Evolutionary conservation across 2,888 invertebrate genomes (phyloP).

Genomic region (Ochlodes sylvanus): DNA sequence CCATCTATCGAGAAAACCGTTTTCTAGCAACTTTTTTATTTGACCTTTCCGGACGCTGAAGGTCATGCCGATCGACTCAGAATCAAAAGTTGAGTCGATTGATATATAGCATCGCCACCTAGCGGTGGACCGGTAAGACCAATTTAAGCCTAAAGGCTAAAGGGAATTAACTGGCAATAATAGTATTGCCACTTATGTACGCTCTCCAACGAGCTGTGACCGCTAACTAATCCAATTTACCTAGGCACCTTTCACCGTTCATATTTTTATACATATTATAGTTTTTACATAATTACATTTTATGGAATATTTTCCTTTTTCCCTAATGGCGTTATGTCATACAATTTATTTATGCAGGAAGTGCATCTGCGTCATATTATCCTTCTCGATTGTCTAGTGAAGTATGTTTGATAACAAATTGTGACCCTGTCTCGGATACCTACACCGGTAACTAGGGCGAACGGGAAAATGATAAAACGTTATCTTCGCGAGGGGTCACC

Average conservation of each 20-base stretch:
- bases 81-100: no score
- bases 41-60: no score
- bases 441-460: conserved; percentile 11
- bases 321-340: no score
- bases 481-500: conserved; percentile 5
- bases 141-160: background rate
- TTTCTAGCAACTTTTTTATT: no score
- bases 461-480: conserved; percentile 12
- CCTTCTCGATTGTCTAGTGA: background rate
- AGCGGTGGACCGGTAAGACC: no score
- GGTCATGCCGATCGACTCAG: no score
- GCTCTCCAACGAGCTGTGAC: background rate
- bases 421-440: background rate
- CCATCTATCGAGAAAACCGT: no score
- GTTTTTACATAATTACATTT: no score
- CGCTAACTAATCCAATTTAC: background rate
- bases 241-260: no score
- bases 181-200: background rate
- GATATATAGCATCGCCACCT: no score
- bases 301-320: no score
- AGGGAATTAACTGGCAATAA: background rate
- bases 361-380: background rate
- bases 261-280: no score
- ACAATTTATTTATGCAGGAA: background rate
- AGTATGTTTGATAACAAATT: conserved; percentile 17